A percentile compares a stretch with the other conserved stretches of the same genome.
These are phyloP conservation scores for Rhynchotus rufescens DNA, from an alignment of 2,797 vertebrate species.

Conservation along the genomic window DNA sequence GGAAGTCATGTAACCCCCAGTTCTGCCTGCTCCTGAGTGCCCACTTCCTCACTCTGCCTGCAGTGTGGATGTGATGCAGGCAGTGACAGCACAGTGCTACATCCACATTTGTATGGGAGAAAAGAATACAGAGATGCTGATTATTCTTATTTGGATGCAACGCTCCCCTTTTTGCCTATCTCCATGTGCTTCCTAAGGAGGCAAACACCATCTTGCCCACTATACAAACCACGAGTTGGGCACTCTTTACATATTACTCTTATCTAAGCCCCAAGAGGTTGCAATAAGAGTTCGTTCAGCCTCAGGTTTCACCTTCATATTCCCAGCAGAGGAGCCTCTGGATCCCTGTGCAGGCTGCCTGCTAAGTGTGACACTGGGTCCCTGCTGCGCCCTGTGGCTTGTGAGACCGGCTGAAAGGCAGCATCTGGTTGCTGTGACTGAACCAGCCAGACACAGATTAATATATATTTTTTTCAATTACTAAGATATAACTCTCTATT, in stretches of 20 bases:
- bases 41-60: not conserved
- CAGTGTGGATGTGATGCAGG: not conserved
- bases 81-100: not conserved
- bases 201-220: not conserved
- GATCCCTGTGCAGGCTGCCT: not conserved
- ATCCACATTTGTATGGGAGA: not conserved
- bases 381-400: rapidly evolving
- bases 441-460: not conserved
- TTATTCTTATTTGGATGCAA: not conserved
- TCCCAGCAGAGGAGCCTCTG: not conserved
- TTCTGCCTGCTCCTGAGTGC: not conserved
- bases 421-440: not conserved
- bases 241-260: not conserved
- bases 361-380: rapidly evolving
- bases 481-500: not conserved
- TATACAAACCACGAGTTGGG: not conserved
- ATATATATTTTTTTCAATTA: not conserved
- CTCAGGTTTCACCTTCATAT: not conserved
- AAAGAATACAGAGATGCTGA: not conserved
- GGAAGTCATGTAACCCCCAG: not conserved
- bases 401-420: not conserved
- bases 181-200: not conserved
- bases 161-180: not conserved
- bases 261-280: not conserved
- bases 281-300: not conserved